Conservation (phyloP, 2,113 vertebrate species). For the Spea bombifrons region DNA sequence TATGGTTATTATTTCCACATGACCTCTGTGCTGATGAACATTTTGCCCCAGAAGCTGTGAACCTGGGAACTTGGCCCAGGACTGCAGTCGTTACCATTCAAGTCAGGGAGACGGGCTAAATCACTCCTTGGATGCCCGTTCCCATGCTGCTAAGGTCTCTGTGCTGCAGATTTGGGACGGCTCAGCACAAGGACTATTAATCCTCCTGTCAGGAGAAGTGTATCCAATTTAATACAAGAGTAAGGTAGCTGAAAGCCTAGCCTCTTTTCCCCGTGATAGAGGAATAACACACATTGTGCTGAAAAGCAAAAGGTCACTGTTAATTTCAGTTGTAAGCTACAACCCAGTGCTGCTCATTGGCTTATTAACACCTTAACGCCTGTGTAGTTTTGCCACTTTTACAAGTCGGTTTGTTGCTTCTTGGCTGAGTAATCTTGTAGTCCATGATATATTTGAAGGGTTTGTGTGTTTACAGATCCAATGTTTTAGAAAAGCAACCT, state of each 20-base stretch:
- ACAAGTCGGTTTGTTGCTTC: neutral
- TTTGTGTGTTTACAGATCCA: too few relatives aligned
- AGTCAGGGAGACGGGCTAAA: slow-evolving; percentile 42
- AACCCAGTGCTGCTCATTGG: neutral
- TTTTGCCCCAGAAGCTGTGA: slow-evolving; percentile 50
- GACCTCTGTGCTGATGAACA: slow-evolving; percentile 43
- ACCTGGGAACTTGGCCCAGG: slow-evolving; percentile 17
- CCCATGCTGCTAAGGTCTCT: slow-evolving; percentile 6
- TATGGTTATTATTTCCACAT: slow-evolving; percentile 43
- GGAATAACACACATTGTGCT: slow-evolving; percentile 25
- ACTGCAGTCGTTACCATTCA: slow-evolving; percentile 41
- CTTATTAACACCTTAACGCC: slow-evolving; percentile 8
- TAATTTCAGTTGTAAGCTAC: neutral
- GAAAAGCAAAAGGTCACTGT: slow-evolving; percentile 24
- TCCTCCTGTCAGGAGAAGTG: slow-evolving; percentile 27
- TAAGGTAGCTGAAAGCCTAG: slow-evolving; percentile 30
- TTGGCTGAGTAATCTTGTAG: neutral
- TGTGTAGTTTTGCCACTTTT: neutral
- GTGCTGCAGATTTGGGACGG: neutral
- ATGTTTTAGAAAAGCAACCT: too few relatives aligned
- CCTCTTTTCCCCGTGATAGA: slow-evolving; percentile 19
- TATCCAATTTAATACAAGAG: slow-evolving; percentile 44
- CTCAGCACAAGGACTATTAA: slow-evolving; percentile 3
- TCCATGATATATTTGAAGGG: too few relatives aligned
- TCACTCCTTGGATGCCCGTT: slow-evolving; percentile 35